Percentiles rank a stretch among this genome's conserved stretches.
These are phyloP conservation scores for Paradoxurus hermaphroditus DNA, from an alignment of 2,113 vertebrate species.

Conservation along the genomic window DNA sequence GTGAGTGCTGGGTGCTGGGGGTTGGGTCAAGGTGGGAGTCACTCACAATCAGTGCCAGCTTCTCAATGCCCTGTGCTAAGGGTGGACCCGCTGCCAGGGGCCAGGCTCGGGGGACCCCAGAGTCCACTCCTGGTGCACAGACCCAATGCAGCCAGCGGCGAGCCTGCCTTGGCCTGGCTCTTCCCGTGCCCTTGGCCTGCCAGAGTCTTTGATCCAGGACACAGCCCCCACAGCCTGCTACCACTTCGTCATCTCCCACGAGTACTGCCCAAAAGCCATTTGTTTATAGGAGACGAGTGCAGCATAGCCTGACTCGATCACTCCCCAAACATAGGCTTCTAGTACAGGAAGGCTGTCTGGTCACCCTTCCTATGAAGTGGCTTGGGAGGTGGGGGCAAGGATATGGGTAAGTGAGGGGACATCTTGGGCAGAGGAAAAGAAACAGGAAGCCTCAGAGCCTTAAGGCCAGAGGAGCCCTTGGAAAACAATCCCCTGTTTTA, in stretches of 20 bases:
- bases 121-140: not conserved
- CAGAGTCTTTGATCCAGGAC: conserved; percentile 45
- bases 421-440: not conserved
- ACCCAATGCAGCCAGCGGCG: no score
- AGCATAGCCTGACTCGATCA: conserved; percentile 68
- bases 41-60: not conserved
- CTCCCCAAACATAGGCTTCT: not conserved
- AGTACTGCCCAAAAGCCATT: conserved; percentile 13
- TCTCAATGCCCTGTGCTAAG: not conserved
- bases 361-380: not conserved
- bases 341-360: not conserved
- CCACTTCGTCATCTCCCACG: not conserved
- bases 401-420: not conserved
- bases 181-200: not conserved
- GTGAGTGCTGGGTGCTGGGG: not conserved
- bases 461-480: not conserved
- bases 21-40: not conserved
- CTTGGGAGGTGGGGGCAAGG: not conserved
- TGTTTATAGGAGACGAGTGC: conserved; percentile 57
- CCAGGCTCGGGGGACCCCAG: not conserved
- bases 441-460: not conserved
- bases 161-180: not conserved
- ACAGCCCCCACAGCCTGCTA: not conserved
- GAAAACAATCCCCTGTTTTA: not conserved
- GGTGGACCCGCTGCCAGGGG: not conserved